These are phyloP conservation scores for Omphaloscelis lunosa DNA, from an alignment of 2,888 invertebrate species.

Conservation along the genomic window DNA sequence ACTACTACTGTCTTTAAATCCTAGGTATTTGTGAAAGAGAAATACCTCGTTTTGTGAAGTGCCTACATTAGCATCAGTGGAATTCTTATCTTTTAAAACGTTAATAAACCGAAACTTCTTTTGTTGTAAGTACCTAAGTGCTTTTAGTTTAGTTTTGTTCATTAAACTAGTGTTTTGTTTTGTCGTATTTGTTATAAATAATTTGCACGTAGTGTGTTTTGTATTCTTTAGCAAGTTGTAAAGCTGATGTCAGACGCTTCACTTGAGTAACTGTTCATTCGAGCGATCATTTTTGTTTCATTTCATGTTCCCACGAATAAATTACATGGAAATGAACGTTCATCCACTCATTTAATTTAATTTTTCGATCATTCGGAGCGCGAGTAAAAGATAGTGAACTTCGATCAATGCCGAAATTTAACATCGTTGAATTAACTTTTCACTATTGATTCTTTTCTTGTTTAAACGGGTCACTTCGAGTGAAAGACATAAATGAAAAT, in stretches of 20 bases:
- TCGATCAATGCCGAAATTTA: not conserved
- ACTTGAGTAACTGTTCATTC: not conserved
- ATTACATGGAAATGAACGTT: not conserved
- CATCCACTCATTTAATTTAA: not conserved
- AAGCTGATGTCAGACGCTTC: too few relatives aligned
- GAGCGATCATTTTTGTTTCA: not conserved
- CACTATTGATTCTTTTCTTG: not conserved
- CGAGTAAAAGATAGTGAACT: not conserved
- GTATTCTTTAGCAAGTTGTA: not conserved
- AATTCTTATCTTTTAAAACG: constrained; percentile 34
- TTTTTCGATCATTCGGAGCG: not conserved
- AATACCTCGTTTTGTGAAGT: constrained; percentile 24
- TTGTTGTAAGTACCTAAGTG: constrained; percentile 3
- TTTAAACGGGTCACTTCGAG: not conserved
- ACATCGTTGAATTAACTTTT: not conserved
- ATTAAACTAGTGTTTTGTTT: not conserved
- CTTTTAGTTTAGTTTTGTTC: constrained; percentile 17
- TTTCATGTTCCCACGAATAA: not conserved
- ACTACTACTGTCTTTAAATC: constrained; percentile 29
- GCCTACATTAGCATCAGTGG: constrained; percentile 46
- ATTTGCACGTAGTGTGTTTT: not conserved
- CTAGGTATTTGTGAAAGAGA: constrained; percentile 21
- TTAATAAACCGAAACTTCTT: constrained; percentile 20
- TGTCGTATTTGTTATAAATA: not conserved
- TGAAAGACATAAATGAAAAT: not conserved